These are phyloP conservation scores for Dinomys branickii DNA, from an alignment of 2,113 vertebrate genomes.

Conservation along the genomic window DNA sequence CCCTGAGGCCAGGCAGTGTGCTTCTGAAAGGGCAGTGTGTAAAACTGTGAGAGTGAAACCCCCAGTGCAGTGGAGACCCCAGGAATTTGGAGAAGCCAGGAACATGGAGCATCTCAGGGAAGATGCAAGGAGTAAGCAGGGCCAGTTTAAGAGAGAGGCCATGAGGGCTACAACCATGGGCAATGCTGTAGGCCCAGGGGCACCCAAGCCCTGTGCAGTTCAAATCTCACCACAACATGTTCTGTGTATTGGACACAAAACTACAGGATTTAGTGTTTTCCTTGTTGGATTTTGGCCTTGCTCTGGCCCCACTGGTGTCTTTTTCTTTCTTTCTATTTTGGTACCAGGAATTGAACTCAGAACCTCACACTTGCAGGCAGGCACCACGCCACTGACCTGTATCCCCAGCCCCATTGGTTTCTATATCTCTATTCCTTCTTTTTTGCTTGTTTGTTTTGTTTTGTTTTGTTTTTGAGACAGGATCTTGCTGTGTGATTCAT, in stretches of 20 bases:
- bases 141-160: neutral
- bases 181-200: neutral
- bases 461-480: neutral
- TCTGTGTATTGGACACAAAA: neutral
- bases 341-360: no score
- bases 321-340: no score
- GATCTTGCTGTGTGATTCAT: neutral
- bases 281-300: neutral
- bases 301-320: neutral
- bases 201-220: neutral
- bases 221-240: neutral
- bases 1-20: neutral
- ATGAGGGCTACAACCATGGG: neutral
- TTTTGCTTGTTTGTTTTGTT: neutral
- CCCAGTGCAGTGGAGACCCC: neutral
- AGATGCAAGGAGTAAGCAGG: neutral
- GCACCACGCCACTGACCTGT: no score
- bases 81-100: neutral
- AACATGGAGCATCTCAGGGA: neutral
- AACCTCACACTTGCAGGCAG: no score
- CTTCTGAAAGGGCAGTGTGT: neutral
- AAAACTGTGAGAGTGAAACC: neutral
- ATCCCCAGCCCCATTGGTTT: neutral
- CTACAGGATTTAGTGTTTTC: neutral
- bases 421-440: neutral